Conservation (phyloP, 2,888 invertebrate species). For the Tricholauxania praeusta region DNA sequence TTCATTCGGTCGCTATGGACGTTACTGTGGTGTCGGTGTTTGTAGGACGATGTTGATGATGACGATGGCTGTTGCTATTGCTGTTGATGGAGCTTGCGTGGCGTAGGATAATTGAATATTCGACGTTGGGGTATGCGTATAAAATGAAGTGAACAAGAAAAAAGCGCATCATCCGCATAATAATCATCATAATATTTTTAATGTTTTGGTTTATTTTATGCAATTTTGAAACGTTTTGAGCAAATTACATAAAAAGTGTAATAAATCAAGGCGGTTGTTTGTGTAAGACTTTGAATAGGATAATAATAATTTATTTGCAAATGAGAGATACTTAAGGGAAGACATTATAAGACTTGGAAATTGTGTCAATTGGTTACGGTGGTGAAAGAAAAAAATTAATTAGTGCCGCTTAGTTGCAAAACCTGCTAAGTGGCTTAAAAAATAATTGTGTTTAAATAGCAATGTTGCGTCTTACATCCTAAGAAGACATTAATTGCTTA, state of each 20-base stretch:
- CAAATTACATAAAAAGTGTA: constrained; percentile 11
- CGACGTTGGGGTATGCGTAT: background rate
- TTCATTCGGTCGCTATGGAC: background rate
- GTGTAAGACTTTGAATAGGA: too few species aligned
- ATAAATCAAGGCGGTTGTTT: background rate
- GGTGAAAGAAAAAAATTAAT: too few species aligned
- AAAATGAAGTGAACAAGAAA: background rate
- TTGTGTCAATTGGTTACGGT: too few species aligned
- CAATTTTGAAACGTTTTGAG: constrained; percentile 7
- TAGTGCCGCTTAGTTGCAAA: too few species aligned
- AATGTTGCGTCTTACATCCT: too few species aligned
- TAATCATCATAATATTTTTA: constrained; percentile 11
- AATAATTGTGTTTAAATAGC: too few species aligned
- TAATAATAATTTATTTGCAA: constrained; percentile 10
- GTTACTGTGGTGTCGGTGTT: background rate
- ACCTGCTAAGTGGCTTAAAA: too few species aligned
- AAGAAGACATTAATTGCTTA: too few species aligned
- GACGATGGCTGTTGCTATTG: background rate
- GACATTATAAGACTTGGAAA: too few species aligned
- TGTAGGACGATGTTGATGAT: background rate
- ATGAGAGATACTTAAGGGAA: background rate
- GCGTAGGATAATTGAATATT: constrained; percentile 15
- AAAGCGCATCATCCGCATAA: constrained; percentile 13
- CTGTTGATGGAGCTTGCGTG: background rate
- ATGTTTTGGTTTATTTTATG: constrained; percentile 3